phyloP scores from a whole-genome alignment of 2,888 invertebrate species.

The Lepidochrysops patricia region DNA sequence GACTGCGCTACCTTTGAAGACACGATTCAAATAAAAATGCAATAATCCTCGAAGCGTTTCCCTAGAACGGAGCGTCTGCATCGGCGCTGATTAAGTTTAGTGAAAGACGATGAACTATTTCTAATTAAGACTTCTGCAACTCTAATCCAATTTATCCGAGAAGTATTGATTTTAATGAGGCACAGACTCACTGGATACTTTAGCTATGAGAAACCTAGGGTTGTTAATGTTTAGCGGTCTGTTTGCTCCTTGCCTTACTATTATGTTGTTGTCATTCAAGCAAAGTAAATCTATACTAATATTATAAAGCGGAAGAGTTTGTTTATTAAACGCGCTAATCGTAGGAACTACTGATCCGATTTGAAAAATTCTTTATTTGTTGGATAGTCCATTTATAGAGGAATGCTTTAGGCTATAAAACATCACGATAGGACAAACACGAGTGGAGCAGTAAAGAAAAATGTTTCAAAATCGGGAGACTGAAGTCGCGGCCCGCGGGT shows the following conservation, averaged over 20 bases:
- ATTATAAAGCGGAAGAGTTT: too few relatives aligned
- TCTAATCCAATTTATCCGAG: constrained; percentile 27
- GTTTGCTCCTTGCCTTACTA: neutral
- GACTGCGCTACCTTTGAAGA: constrained; percentile 52
- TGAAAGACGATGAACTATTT: constrained; percentile 16
- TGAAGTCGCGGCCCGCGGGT: too few relatives aligned
- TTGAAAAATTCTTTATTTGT: too few relatives aligned
- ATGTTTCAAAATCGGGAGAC: too few relatives aligned
- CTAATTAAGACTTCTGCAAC: constrained; percentile 26
- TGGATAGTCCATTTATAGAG: too few relatives aligned
- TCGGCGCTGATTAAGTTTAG: constrained; percentile 2
- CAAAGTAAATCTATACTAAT: too few relatives aligned
- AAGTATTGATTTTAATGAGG: constrained; percentile 6
- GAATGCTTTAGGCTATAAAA: too few relatives aligned
- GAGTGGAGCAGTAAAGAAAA: too few relatives aligned
- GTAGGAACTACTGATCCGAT: too few relatives aligned
- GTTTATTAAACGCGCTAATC: too few relatives aligned
- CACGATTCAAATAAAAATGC: constrained; percentile 46
- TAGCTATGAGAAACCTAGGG: neutral
- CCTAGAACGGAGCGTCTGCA: neutral
- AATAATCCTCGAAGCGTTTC: constrained; percentile 9
- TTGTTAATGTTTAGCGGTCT: neutral
- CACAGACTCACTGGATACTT: neutral
- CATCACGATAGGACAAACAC: too few relatives aligned
- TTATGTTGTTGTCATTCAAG: too few relatives aligned